phyloP scores from a whole-genome alignment of 2,888 invertebrate species.

The Himalopsyche tibetana region DNA sequence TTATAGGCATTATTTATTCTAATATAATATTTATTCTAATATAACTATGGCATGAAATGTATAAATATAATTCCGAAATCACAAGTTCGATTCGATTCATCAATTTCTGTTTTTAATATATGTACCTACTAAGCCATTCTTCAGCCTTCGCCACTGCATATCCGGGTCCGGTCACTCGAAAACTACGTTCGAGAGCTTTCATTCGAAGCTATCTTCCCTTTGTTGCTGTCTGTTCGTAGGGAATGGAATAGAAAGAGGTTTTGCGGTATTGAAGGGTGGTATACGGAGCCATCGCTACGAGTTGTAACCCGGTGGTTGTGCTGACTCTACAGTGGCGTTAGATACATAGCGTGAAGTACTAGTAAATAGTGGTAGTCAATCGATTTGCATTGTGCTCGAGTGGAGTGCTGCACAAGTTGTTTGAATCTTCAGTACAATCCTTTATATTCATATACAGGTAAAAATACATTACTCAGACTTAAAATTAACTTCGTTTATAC shows the following conservation, averaged over 20 bases:
- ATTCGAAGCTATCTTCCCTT: constrained; percentile 38
- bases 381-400: constrained; percentile 20
- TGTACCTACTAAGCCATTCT: too few relatives aligned
- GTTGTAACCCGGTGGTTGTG: constrained; percentile 22
- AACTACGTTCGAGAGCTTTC: constrained; percentile 26
- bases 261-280: constrained; percentile 31
- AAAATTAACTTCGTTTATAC: too few relatives aligned
- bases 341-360: constrained; percentile 11
- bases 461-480: too few relatives aligned
- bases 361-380: constrained; percentile 24
- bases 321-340: background rate
- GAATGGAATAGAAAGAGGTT: constrained; percentile 41
- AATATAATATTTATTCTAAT: too few relatives aligned
- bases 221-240: constrained; percentile 27
- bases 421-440: background rate
- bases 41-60: too few relatives aligned
- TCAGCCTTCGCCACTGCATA: background rate
- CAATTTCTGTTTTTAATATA: too few relatives aligned
- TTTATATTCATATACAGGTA: background rate
- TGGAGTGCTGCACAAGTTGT: background rate
- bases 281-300: background rate
- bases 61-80: too few relatives aligned
- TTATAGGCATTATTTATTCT: too few relatives aligned
- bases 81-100: too few relatives aligned
- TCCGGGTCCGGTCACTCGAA: constrained; percentile 8